Base-by-base conservation (phyloP, 2,888 invertebrate genomes). In the Xestoiulus laeticollis region DNA sequence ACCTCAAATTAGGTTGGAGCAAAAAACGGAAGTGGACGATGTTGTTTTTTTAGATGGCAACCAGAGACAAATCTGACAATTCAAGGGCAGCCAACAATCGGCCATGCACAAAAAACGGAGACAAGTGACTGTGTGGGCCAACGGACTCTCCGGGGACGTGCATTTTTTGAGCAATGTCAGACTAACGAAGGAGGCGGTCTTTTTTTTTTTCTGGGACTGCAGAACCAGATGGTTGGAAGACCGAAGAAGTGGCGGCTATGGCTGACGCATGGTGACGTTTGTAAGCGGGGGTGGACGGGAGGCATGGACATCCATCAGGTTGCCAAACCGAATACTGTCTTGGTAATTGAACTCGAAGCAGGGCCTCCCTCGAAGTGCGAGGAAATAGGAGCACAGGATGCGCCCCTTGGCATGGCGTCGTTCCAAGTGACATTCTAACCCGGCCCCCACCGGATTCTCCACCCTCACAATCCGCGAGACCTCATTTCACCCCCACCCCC, bases 351-450 rank as follows among this genome's bases (percentile, higher is more conserved):
- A 78, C 78, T 78, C 78, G 26, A 78, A 78, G 26, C 26, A 38
- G 78, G 78, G 78, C 78, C 78, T 78, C 78, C 78, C 78, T 78
- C 78, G 78, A 78, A 78, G 78, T 14, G 68, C 30, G 78, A 78
- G 78, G 78, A 78, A 78, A 78, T 78, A 78, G 78, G 78, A 78
- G 78, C 78, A 14, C 68, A 30, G 22, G 30, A 30, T 78, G 78
- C 78, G 78, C 78, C 78, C 78, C 78, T 78, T 78, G 78, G 12
- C 78, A 78, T 78, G 78, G 78, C 78, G 1, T 12, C 8, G 12
- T 78, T 78, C 78, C 78, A 78, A 78, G 26, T 78, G 78, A 78
- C 78, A 78, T 78, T 78, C 78, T 78, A 78, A 78, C 78, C 78
- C 26, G 68, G 12, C 26, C 78, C 78, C 26, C 78, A 30, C 26